Base-by-base conservation (phyloP, 2,888 invertebrate genomes). In the Chrysodeixis includens region DNA sequence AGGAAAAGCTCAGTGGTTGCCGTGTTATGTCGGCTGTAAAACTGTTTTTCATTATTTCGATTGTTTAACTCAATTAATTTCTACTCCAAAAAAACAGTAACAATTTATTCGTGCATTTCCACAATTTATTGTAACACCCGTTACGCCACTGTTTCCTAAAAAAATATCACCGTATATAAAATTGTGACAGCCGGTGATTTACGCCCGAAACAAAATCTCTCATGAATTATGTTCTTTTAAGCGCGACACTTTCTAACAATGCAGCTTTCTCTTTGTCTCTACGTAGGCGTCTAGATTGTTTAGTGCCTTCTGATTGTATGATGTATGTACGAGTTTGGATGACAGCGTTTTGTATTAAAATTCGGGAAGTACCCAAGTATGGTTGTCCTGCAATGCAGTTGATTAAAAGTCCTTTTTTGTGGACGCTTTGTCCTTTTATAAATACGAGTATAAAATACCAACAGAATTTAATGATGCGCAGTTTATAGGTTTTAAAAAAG, bases 191-290 rank as follows among this genome's bases (percentile, higher is more conserved):
- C 75, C 68, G 82, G 86, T 88, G 88, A 92, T 92, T 90, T 92
- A 92, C 85, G 85, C 78, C 84, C 82, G 78, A 84, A 87, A 88
- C 88, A 84, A 88, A 91, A 90, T 90, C 86, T 88, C 84, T 77
- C 85, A 86, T 92, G 90, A 92, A 88, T 90, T 89, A 91, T 91
- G 83, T 87, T 86, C 82, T 86, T 88, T 86, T 87, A 86, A 85
- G 83, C 78, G 86, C 84, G 90, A 90, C 91, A 91, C 88, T 88
- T 89, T 89, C 88, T 89, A 88, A 90, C 90, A 91, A 92, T 91
- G 88, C 88, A 87, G 88, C 86, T 86, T 89, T 88, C 88, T 87
- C 85, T 83, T 84, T 86, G 88, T 86, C 83, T 75, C 78, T 58
- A 66, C 75, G 82, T 81, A 81, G 81, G 81, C 78, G 78, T 83